Evolutionary conservation across 2,797 vertebrate genomes (phyloP).

Genomic region (Odontamblyopus lacepedii): DNA sequence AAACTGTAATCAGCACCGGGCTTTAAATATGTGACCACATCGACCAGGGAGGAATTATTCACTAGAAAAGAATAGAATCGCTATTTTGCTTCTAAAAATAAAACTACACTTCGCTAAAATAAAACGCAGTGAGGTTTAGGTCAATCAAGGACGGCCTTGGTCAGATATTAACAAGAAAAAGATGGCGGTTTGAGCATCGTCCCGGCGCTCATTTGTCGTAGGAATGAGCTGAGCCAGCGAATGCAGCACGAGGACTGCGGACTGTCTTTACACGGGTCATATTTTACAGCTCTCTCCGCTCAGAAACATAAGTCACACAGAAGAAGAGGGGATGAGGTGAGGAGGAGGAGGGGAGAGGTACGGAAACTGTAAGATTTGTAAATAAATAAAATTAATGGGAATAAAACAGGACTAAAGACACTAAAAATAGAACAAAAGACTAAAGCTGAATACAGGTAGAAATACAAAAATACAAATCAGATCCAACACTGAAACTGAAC

Average conservation of each 20-base stretch:
- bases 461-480: too few species aligned
- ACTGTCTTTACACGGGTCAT: background rate
- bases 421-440: too few species aligned
- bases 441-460: too few species aligned
- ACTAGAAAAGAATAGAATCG: background rate
- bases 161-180: background rate
- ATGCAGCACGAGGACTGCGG: background rate
- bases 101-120: background rate
- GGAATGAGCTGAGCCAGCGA: slow-evolving; percentile 3
- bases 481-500: too few species aligned
- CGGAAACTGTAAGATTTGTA: background rate
- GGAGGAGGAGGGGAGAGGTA: background rate
- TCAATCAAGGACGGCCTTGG: background rate
- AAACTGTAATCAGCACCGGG: background rate
- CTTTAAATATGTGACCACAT: background rate
- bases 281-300: background rate
- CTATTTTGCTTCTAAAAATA: background rate
- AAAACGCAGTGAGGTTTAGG: background rate
- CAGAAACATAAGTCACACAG: background rate
- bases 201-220: background rate
- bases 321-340: background rate
- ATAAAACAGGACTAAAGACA: background rate
- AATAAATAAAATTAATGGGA: background rate
- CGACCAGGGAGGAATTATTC: background rate
- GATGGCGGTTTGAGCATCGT: background rate